A percentile compares a stretch with the other conserved stretches of the same genome.
Evolutionary conservation across 2,888 invertebrate species (phyloP).

Genomic region (Helobdella robusta): DNA sequence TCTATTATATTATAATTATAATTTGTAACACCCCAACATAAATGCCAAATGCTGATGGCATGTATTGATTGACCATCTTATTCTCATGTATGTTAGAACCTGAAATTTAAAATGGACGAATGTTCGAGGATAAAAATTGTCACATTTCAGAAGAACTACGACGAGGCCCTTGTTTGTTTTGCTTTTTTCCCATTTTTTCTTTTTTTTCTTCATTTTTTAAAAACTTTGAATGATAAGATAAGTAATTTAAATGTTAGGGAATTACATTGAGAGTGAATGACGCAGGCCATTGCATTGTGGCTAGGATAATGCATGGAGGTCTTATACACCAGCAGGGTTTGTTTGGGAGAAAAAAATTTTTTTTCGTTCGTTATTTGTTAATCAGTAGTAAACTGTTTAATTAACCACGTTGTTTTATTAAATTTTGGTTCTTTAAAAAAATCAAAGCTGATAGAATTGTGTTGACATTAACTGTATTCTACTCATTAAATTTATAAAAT

Average conservation of each 20-base stretch:
- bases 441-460: too few species aligned
- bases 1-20: too few species aligned
- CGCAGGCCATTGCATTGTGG: slow-evolving; percentile 90
- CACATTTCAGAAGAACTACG: slow-evolving; percentile 98
- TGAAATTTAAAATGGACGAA: slow-evolving; percentile 14
- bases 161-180: slow-evolving; percentile 86
- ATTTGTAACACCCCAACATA: too few species aligned
- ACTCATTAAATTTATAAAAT: too few species aligned
- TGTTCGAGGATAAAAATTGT: slow-evolving; percentile 57
- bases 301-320: slow-evolving; percentile 93
- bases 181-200: not conserved
- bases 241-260: slow-evolving; percentile 31
- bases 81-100: too few species aligned
- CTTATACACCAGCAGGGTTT: slow-evolving; percentile 84
- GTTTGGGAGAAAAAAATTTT: not conserved
- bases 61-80: too few species aligned
- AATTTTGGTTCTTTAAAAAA: too few species aligned
- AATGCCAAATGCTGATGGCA: too few species aligned
- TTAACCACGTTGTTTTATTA: too few species aligned
- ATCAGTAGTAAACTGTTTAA: too few species aligned
- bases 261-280: slow-evolving; percentile 85
- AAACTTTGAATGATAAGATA: not conserved
- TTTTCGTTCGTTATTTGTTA: too few species aligned
- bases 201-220: not conserved
- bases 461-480: too few species aligned